These are phyloP conservation scores for Buphagus erythrorhynchus DNA, from an alignment of 2,797 vertebrate species.

Conservation along the genomic window DNA sequence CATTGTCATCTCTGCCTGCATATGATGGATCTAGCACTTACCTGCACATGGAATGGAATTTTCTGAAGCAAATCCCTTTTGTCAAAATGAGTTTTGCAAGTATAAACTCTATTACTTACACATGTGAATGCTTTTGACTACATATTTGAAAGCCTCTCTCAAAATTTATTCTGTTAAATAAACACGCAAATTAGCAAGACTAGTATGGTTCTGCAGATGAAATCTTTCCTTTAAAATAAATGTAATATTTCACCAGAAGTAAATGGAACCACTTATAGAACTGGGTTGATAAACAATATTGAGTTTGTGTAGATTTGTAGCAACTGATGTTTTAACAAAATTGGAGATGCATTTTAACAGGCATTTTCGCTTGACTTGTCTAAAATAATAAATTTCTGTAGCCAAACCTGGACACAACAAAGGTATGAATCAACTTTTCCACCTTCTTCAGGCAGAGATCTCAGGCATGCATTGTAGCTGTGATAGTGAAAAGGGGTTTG, in stretches of 20 bases:
- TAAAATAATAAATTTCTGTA: constrained; percentile 33
- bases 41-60: background rate
- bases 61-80: constrained; percentile 42
- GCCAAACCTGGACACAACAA: constrained; percentile 10
- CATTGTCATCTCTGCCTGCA: background rate
- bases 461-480: background rate
- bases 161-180: constrained; percentile 32
- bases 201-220: background rate
- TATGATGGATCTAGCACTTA: constrained; percentile 46
- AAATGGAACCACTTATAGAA: constrained; percentile 30
- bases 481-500: constrained; percentile 57
- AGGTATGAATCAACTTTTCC: constrained; percentile 62
- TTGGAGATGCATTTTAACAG: constrained; percentile 11
- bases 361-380: constrained; percentile 2
- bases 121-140: constrained; percentile 1
- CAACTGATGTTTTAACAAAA: constrained; percentile 30
- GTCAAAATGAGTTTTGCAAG: constrained; percentile 41
- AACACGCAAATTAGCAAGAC: background rate
- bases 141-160: constrained; percentile 12
- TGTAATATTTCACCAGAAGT: constrained; percentile 24
- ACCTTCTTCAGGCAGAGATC: constrained; percentile 49
- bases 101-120: constrained; percentile 30
- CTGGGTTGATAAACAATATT: constrained; percentile 10
- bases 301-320: background rate
- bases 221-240: constrained; percentile 47